Conservation (phyloP, 2,797 vertebrate genomes). For the Acomys russatus region DNA sequence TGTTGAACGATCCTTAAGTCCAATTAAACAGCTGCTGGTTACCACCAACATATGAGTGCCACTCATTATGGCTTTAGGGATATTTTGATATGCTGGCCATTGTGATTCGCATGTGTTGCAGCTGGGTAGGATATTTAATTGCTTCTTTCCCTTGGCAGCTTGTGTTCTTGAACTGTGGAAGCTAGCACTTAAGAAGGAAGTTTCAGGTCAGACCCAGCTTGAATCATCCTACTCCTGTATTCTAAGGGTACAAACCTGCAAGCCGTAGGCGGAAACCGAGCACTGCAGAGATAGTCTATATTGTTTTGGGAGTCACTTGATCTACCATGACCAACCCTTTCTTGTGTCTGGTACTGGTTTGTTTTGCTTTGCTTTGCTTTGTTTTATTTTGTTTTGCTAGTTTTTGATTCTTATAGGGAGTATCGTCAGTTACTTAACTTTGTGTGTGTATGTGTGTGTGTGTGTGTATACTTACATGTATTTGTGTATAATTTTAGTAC, state of each 20-base stretch:
- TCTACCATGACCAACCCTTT: background rate
- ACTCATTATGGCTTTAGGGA: background rate
- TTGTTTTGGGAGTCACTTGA: background rate
- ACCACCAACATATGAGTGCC: background rate
- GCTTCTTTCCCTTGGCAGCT: background rate
- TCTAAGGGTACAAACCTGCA: too few species aligned
- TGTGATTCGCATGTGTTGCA: background rate
- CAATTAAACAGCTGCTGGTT: background rate
- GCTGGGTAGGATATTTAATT: background rate
- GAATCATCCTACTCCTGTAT: background rate
- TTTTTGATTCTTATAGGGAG: background rate
- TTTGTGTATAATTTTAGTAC: background rate
- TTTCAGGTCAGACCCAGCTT: background rate
- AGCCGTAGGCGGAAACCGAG: background rate
- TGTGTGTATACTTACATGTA: background rate
- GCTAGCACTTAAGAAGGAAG: too few species aligned
- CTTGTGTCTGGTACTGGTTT: background rate
- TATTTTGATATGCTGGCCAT: too few species aligned
- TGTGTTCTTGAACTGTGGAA: background rate
- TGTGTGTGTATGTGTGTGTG: background rate
- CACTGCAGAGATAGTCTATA: background rate
- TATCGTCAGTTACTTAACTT: background rate
- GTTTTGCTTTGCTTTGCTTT: too few species aligned
- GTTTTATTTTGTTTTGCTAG: background rate
- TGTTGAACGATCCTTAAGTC: background rate